These are phyloP conservation scores for Polymixis lichenea DNA, from an alignment of 2,888 invertebrate genomes.

Conservation along the genomic window DNA sequence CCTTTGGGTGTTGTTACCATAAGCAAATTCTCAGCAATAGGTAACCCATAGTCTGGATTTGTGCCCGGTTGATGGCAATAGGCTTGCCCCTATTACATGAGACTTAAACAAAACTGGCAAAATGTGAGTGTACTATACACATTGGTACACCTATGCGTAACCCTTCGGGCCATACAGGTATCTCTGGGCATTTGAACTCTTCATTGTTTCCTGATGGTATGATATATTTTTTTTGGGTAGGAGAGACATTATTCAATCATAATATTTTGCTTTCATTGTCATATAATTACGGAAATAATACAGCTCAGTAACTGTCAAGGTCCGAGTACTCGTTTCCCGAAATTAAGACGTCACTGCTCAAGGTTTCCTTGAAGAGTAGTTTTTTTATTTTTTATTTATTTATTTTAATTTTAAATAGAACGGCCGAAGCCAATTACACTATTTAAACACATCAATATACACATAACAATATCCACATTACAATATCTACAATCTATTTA, in stretches of 20 bases:
- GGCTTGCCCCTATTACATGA: not conserved
- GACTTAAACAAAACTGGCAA: not conserved
- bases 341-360: slow-evolving; percentile 13
- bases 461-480: no score
- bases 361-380: slow-evolving; percentile 6
- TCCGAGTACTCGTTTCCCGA: slow-evolving; percentile 11
- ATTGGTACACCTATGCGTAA: not conserved
- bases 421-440: no score
- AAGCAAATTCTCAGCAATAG: not conserved
- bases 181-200: not conserved
- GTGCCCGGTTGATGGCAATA: not conserved
- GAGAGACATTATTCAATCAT: slow-evolving; percentile 27
- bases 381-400: no score
- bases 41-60: not conserved
- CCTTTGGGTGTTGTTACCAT: no score
- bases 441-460: no score
- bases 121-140: not conserved
- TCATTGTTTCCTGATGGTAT: not conserved
- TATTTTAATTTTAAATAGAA: no score
- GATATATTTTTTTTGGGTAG: not conserved
- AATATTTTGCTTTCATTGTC: slow-evolving; percentile 27
- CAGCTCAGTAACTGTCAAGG: slow-evolving; percentile 6
- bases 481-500: no score
- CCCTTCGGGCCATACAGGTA: not conserved
- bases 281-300: slow-evolving; percentile 24